These are phyloP conservation scores for Platalea minor DNA, from an alignment of 2,797 vertebrate species.

Conservation along the genomic window DNA sequence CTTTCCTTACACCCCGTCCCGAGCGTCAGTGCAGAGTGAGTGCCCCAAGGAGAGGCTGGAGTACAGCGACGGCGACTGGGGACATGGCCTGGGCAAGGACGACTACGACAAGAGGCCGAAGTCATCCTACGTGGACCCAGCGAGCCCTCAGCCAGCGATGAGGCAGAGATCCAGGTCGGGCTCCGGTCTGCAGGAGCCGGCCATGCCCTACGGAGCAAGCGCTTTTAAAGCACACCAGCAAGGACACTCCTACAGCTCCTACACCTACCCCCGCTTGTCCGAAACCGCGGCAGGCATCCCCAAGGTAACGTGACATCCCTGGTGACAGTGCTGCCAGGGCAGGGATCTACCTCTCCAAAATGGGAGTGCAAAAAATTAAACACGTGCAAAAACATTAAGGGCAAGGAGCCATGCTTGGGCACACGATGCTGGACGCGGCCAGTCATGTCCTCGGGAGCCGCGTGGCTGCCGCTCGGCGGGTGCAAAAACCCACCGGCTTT, in stretches of 20 bases:
- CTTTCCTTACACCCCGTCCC: conserved; percentile 84
- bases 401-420: not conserved
- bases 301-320: conserved; percentile 81
- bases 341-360: not conserved
- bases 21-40: conserved; percentile 86
- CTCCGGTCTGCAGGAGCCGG: conserved; percentile 93
- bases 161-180: conserved; percentile 93
- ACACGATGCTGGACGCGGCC: fast-evolving
- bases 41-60: conserved; percentile 83
- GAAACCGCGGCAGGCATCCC: conserved; percentile 85
- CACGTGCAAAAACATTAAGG: fast-evolving
- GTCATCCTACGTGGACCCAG: conserved; percentile 90
- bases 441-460: fast-evolving
- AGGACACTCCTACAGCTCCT: conserved; percentile 92
- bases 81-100: conserved; percentile 80
- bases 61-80: conserved; percentile 89
- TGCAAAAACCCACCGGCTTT: fast-evolving
- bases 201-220: conserved; percentile 85
- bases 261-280: conserved; percentile 94
- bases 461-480: fast-evolving
- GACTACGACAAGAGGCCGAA: conserved; percentile 94
- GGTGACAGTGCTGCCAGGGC: not conserved
- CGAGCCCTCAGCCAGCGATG: conserved; percentile 91
- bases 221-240: conserved; percentile 90
- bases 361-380: not conserved